Base-by-base conservation (phyloP, 1,140 invertebrate genomes). In the Zelostemma sp. region DNA sequence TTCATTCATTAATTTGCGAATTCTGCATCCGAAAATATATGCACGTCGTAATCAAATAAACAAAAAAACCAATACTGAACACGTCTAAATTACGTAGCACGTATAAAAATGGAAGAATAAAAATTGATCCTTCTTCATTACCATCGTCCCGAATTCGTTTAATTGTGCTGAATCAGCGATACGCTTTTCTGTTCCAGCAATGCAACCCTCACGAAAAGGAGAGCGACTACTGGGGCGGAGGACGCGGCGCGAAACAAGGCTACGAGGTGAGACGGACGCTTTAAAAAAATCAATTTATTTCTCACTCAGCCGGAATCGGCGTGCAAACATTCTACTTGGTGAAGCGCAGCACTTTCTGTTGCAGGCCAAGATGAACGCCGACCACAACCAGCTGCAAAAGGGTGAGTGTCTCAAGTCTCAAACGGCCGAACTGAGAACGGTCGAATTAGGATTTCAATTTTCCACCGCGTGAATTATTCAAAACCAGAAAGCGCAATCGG, bases 331-430 rank as follows among this genome's bases (percentile, higher is more conserved):
- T 82, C 79, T 81, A 81, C 80, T 81, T 85, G 75, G 74, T 85
- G 72, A 86, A 77, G 73, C 74, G 68, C 68, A 85, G 83, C 84
- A 85, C 75, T 82, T 85, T 83, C 66, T 83, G 79, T 88, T 88
- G 54, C 85, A 89, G 88, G 87, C 87, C 40, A 88, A 88, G 79
- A 87, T 88, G 86, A 88, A 87, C 71, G 85, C 86, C 43, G 86
- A 86, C 64, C 86, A 88, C 54, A 80, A 82, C 62, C 86, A 87
- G 62, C 75, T 88, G 68, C 87, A 87, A 73, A 87, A 88, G 82
- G 87, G 87, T 88, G 73, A 86, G 81, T 74, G 9, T 56, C 4
- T 35, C 25, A 28, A 28, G 3, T 28, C 3, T 28, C 3, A 8
- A 28, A 28, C n/a, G n/a, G n/a, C n/a, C n/a, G n/a, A n/a, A n/a